phyloP scores from a whole-genome alignment of 2,797 vertebrate genomes.

The Sebastes trivittatus region DNA sequence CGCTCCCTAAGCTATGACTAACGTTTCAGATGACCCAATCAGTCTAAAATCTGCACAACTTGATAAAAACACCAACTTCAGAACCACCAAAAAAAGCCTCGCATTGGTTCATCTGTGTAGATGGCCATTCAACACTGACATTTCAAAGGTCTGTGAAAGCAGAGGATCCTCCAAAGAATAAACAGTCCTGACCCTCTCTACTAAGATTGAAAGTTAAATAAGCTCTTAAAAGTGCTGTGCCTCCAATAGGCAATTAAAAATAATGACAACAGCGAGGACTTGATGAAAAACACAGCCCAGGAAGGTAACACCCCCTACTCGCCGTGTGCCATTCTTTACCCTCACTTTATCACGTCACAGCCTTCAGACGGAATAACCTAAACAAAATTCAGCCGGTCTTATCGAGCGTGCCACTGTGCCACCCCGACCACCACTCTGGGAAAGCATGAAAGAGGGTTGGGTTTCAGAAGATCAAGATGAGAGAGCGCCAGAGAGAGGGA shows the following conservation, averaged over 20 bases:
- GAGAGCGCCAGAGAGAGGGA: constrained; percentile 50
- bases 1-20: background rate
- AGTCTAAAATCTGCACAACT: background rate
- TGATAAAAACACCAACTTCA: background rate
- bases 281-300: background rate
- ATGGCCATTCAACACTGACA: background rate
- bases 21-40: background rate
- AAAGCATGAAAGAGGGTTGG: constrained; percentile 67
- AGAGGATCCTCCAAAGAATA: background rate
- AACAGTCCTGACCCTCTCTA: background rate
- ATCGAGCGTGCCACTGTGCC: constrained; percentile 33
- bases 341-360: constrained; percentile 18
- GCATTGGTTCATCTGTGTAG: background rate
- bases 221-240: constrained; percentile 1
- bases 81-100: background rate
- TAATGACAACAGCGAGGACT: constrained; percentile 11
- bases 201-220: constrained; percentile 16
- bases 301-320: background rate
- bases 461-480: constrained; percentile 66
- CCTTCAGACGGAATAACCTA: constrained; percentile 45
- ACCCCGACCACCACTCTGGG: constrained; percentile 50
- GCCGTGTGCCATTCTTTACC: background rate
- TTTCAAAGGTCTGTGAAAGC: background rate
- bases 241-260: constrained; percentile 30
- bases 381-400: constrained; percentile 44